Evolutionary conservation across 2,888 invertebrate species (phyloP).

Genomic region (Poecilus cupreus): DNA sequence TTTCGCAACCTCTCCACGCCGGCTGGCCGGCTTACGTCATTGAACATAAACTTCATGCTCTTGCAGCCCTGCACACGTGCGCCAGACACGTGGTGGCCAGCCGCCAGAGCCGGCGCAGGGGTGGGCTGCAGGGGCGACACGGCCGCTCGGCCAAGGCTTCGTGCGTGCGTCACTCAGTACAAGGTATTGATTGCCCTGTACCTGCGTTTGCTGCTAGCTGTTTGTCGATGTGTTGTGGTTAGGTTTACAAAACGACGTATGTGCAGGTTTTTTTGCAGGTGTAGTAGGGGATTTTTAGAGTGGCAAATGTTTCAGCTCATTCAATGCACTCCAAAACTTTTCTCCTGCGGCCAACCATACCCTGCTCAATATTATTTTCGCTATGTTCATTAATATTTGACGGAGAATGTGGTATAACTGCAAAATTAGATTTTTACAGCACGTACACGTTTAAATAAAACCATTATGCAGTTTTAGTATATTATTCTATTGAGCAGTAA

Average conservation of each 20-base stretch:
- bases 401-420: too few species aligned
- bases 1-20: background rate
- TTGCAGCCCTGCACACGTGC: background rate
- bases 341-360: too few species aligned
- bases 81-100: slow-evolving; percentile 15
- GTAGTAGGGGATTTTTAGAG: too few species aligned
- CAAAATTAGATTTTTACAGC: too few species aligned
- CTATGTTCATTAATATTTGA: too few species aligned
- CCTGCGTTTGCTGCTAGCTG: slow-evolving; percentile 17
- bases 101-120: background rate
- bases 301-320: background rate
- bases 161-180: slow-evolving; percentile 41
- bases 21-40: background rate
- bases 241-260: background rate
- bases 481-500: too few species aligned
- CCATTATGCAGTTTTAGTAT: too few species aligned
- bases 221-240: background rate
- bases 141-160: slow-evolving; percentile 41
- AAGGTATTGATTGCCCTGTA: slow-evolving; percentile 40
- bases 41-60: background rate
- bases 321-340: too few species aligned
- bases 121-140: background rate
- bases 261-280: too few species aligned
- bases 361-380: too few species aligned
- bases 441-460: too few species aligned